Evolutionary conservation across 2,113 vertebrate genomes (phyloP).

Genomic region (Tylochromis polylepis): DNA sequence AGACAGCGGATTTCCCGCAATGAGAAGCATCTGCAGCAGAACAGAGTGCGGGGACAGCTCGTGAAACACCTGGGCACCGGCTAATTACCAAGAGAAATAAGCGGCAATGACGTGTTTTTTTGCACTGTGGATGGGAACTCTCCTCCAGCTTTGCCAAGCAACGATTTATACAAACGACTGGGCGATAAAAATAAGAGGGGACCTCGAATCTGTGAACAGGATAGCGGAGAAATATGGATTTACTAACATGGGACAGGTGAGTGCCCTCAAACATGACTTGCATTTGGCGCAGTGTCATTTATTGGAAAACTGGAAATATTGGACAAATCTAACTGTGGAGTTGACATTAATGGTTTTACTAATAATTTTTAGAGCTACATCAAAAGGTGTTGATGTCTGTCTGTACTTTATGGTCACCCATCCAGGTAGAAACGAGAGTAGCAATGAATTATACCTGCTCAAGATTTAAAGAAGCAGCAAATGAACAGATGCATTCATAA

Average conservation of each 20-base stretch:
- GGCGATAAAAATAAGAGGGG: slow-evolving; percentile 84
- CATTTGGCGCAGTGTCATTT: neutral
- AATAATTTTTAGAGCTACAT: neutral
- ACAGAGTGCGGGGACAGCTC: neutral
- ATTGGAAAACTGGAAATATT: neutral
- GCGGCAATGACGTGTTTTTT: slow-evolving; percentile 16
- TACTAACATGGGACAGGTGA: slow-evolving; percentile 90
- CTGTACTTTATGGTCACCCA: neutral
- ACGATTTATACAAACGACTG: slow-evolving; percentile 89
- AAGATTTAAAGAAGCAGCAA: neutral
- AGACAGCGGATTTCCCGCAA: neutral
- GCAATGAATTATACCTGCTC: neutral
- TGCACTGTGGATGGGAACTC: slow-evolving; percentile 71
- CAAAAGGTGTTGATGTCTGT: neutral
- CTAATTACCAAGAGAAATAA: neutral
- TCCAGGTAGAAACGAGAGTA: neutral
- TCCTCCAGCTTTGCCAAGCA: slow-evolving; percentile 77
- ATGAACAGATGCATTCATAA: neutral
- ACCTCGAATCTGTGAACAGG: slow-evolving; percentile 74
- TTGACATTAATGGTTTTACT: neutral
- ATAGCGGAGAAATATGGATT: slow-evolving; percentile 90
- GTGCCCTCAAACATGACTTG: neutral
- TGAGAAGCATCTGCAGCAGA: neutral
- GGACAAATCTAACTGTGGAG: neutral
- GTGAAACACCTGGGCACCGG: neutral